A percentile compares a stretch with the other conserved stretches of the same genome.
Evolutionary conservation across 2,113 vertebrate genomes (phyloP).

Genomic region (Dipodomys stephensi): DNA sequence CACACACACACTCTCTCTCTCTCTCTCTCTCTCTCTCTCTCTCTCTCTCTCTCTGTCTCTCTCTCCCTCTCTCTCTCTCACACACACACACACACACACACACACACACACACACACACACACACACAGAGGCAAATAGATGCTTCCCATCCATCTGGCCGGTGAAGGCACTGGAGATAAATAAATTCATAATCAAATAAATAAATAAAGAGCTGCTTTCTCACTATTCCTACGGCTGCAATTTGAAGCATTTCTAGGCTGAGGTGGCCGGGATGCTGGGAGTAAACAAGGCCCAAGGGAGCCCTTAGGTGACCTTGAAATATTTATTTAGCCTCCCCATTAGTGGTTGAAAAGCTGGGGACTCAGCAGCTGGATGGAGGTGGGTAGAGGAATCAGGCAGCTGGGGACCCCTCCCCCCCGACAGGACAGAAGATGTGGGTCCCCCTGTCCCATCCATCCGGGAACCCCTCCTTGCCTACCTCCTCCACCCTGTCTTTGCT

Average conservation of each 20-base stretch:
- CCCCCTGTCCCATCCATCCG: neutral
- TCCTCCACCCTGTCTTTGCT: neutral
- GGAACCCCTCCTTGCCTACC: neutral
- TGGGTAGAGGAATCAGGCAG: neutral
- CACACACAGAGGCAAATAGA: neutral
- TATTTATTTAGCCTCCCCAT: constrained; percentile 45
- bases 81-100: too few species aligned
- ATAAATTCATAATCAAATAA: constrained; percentile 32
- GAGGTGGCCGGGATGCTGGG: neutral
- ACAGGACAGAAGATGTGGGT: too few species aligned
- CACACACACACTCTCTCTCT: too few species aligned
- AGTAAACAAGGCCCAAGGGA: constrained; percentile 46
- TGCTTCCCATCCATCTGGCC: neutral
- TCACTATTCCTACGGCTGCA: neutral
- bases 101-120: neutral
- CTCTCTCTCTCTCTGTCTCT: too few species aligned
- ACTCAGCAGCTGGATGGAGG: neutral
- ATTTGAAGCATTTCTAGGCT: neutral
- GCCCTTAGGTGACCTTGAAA: constrained; percentile 34
- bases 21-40: too few species aligned
- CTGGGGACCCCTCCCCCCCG: neutral
- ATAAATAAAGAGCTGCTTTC: constrained; percentile 29
- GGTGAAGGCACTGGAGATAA: neutral
- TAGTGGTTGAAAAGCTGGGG: neutral
- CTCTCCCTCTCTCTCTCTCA: too few species aligned